Percentiles rank a stretch among this genome's conserved stretches.
phyloP scores from a whole-genome alignment of 2,888 invertebrate genomes.

The Latrodectus hesperus region DNA sequence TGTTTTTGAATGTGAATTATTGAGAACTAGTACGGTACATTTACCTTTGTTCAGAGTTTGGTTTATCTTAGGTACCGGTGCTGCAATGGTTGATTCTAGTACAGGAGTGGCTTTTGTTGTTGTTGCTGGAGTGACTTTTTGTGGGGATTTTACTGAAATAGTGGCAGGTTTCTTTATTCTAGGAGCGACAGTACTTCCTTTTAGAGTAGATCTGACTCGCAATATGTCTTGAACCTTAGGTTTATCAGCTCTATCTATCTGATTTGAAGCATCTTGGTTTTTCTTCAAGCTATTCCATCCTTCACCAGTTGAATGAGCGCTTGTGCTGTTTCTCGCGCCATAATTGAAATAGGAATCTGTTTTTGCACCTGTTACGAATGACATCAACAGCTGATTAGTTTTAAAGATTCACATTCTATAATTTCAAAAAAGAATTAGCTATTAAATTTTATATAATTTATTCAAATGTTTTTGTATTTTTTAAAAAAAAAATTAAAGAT shows the following conservation, averaged over 20 bases:
- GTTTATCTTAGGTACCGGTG: conserved; percentile 9
- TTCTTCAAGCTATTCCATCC: conserved; percentile 29
- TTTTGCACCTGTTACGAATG: conserved; percentile 14
- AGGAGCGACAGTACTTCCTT: background rate
- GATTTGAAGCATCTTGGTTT: background rate
- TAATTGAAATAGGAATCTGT: conserved; percentile 49
- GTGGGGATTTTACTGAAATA: background rate
- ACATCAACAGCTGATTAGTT: background rate
- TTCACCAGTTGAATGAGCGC: conserved; percentile 50
- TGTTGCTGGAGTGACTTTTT: background rate
- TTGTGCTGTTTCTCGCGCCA: conserved; percentile 53
- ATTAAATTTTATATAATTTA: too few relatives aligned
- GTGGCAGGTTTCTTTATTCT: background rate
- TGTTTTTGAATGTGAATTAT: too few relatives aligned
- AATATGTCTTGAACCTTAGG: conserved; percentile 33
- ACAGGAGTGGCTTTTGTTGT: conserved; percentile 4
- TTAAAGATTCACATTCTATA: background rate
- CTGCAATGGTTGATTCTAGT: background rate
- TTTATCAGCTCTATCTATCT: conserved; percentile 28
- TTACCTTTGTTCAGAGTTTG: conserved; percentile 38
- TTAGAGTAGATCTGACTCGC: conserved; percentile 36
- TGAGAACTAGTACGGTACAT: too few relatives aligned
- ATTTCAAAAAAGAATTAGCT: too few relatives aligned
- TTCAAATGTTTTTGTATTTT: too few relatives aligned
- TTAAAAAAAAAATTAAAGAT: too few relatives aligned